phyloP scores from a whole-genome alignment of 2,888 invertebrate species.

The Mylabris sibirica region DNA sequence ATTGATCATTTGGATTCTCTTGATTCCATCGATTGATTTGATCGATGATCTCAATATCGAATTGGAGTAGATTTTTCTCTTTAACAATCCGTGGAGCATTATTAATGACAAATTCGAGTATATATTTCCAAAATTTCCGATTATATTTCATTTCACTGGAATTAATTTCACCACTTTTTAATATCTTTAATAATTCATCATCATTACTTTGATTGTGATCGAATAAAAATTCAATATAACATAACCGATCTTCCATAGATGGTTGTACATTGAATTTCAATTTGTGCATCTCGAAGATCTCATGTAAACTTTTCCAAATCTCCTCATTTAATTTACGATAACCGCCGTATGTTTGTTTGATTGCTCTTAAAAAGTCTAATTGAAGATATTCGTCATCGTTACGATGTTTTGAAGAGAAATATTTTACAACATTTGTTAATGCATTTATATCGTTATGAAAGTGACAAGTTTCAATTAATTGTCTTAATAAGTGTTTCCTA shows the following conservation, averaged over 20 bases:
- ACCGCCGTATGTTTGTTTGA: not conserved
- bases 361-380: constrained; percentile 1
- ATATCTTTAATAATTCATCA: not conserved
- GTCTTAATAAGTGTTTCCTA: constrained; percentile 29
- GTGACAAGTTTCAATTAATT: constrained; percentile 35
- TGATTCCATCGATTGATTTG: not conserved
- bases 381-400: constrained; percentile 35
- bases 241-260: not conserved
- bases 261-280: not conserved
- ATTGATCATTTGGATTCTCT: not conserved
- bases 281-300: not conserved
- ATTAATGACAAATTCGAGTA: not conserved
- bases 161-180: not conserved
- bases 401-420: constrained; percentile 39
- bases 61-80: not conserved
- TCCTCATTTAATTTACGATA: constrained; percentile 6
- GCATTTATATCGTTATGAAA: constrained; percentile 35
- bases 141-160: not conserved
- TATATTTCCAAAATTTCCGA: not conserved
- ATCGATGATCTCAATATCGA: not conserved
- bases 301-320: not conserved
- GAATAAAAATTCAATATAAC: constrained; percentile 10
- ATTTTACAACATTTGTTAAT: constrained; percentile 39
- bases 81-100: not conserved
- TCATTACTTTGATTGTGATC: not conserved